Evolutionary conservation across 2,797 vertebrate genomes (phyloP), one percentile per base, ranked within the genome.

Genomic region (Melanotaenia parkinsoni): DNA sequence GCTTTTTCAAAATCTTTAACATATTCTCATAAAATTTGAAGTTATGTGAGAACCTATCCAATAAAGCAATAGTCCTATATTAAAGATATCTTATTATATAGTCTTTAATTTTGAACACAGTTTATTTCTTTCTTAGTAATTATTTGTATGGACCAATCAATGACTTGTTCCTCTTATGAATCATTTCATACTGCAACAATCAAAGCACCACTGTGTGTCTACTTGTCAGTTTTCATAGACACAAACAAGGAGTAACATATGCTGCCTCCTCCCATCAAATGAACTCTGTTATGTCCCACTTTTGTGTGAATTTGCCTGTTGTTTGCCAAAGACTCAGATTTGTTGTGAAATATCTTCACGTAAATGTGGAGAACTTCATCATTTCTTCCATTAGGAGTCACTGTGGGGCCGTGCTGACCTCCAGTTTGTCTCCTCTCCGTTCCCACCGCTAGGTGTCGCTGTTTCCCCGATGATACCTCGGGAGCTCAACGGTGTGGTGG

Each of bases 401-500:
- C 87, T 81, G 77, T 73, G 40, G 45, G 4, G 43, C 77, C 47
- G 9, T 56, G 3, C 1, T 61, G 18, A 1, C 14, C 2, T 13
- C 26, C 10, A 13, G 58, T 20, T 1, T 5, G 5, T 18, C 0
- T 0, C 32, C 6, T 62, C 3, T 9, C 5, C 0, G 0, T 6
- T 0, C 0, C 26, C 3, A 1, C 74, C 2, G 58, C 4, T 4
- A 3, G 79, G 81, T 33, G 92, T 56, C 90, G 87, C 91, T 85
- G 83, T 88, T 89, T 80, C 83, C 72, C 75, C 24, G 35, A 72
- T 16, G 72, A 35, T 70, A 13, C 1, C 7, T 26, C 22, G 57
- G 73, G 60, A 80, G 74, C 84, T 76, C 82, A 56, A 76, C 74
- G 18, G 88, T 71, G 83, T 51, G 88, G 86, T 66, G 84, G 83